phyloP scores from a whole-genome alignment of 2,888 invertebrate genomes.

The Oeneis ivallda region DNA sequence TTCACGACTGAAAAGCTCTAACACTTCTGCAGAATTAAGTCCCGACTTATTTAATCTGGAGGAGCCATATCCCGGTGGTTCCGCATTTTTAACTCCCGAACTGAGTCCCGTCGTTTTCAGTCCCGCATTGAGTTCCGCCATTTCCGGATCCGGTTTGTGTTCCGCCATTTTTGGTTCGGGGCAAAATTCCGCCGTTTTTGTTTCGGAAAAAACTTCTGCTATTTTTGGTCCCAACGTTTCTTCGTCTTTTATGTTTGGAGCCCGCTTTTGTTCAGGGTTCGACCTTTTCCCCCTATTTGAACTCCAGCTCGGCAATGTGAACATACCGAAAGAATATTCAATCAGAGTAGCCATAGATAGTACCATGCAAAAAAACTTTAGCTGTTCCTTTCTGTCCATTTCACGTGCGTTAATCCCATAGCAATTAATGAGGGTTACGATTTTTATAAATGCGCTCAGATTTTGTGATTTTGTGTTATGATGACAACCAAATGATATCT shows the following conservation, averaged over 20 bases:
- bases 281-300: conserved; percentile 23
- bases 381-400: conserved; percentile 63
- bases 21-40: conserved; percentile 11
- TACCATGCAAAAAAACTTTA: conserved; percentile 58
- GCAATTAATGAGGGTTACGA: not conserved
- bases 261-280: conserved; percentile 44
- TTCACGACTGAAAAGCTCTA: conserved; percentile 13
- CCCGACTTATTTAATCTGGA: not conserved
- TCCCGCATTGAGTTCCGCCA: not conserved
- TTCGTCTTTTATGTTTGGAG: conserved; percentile 46
- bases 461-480: not conserved
- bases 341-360: conserved; percentile 60
- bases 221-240: not conserved
- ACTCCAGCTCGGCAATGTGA: conserved; percentile 42
- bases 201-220: not conserved
- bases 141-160: not conserved
- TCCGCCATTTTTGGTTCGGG: not conserved
- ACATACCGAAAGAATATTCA: conserved; percentile 61
- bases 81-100: not conserved
- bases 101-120: not conserved
- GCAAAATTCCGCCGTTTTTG: not conserved
- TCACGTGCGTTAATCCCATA: not conserved
- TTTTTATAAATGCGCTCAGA: not conserved
- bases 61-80: not conserved
- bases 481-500: conserved; percentile 7